Base-by-base conservation (phyloP, 2,113 vertebrate genomes). In the Passer domesticus region DNA sequence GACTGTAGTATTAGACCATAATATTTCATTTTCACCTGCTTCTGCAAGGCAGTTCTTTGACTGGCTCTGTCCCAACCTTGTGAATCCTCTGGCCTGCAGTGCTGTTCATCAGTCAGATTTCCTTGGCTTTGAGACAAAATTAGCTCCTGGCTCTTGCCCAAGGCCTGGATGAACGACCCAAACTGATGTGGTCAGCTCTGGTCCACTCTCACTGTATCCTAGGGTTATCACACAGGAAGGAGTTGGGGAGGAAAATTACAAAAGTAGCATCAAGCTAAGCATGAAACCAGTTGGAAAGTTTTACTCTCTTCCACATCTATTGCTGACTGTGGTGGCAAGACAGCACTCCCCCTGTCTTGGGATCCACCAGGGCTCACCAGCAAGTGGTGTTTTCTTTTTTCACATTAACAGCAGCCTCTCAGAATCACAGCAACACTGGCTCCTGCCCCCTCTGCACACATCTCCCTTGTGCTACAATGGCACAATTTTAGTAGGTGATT, bases 341-440 rank as follows among this genome's bases (percentile, higher is more conserved):
- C 4, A 21, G 43, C 0, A 0, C 18, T 37, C 3, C 0, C 7
- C 28, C 21, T 19, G 21, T 18, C 31, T 6, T 2, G 4, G 59
- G 68, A 21, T 25, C n/a, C 35, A 4, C 7, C 31, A 17, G 21
- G 13, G 15, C 75, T 83, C 46, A 7, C 3, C 81, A 47, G 50
- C 0, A 1, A 43, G 39, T 0, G 5, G 7, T 4, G 25, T 28
- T 77, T 43, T 25, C 43, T 49, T 2, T 74, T 55, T 35, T 35
- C 37, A 12, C 0, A 0, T 62, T 14, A 59, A 17, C 31, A 64
- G 3, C 27, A 64, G 20, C 28, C 15, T 77, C 35, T 49, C 41
- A 20, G 17, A 43, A 72, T 33, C 25, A 15, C 37, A 66, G 68
- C 50, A 88, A 7, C n/a, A 5, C 25, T 35, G 35, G 4, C 28